Conservation (phyloP, 2,113 vertebrate genomes). For the Scomber colias region DNA sequence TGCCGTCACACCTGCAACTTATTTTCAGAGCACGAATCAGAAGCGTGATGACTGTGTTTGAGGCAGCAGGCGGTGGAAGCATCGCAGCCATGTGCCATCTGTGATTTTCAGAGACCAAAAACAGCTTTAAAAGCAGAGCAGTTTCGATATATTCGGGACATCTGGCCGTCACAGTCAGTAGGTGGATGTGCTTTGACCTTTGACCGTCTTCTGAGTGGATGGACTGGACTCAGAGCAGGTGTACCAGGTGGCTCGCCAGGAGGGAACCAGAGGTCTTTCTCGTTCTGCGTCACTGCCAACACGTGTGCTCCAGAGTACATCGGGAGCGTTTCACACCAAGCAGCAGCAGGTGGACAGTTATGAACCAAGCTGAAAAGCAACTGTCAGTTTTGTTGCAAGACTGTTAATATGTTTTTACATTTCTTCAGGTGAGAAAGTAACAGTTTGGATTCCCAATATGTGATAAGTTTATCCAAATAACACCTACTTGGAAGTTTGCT, state of each 20-base stretch:
- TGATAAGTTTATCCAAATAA: no score
- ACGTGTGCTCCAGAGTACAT: no score
- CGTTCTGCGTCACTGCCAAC: no score
- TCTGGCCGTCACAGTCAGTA: constrained; percentile 42
- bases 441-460: no score
- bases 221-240: constrained; percentile 7
- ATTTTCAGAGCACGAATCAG: not conserved
- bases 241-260: constrained; percentile 23
- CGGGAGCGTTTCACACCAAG: no score
- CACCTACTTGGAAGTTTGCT: no score
- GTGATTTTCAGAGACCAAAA: not conserved
- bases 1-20: no score
- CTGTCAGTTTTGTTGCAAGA: no score
- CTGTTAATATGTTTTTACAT: no score
- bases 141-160: constrained; percentile 36
- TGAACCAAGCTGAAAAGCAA: no score
- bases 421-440: no score
- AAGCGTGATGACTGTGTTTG: not conserved
- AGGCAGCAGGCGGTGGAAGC: not conserved
- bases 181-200: constrained; percentile 37
- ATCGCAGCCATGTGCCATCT: constrained; percentile 8
- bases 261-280: not conserved
- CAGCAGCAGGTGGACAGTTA: no score
- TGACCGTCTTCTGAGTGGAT: constrained; percentile 25
- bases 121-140: constrained; percentile 4